phyloP scores from a whole-genome alignment of 2,113 vertebrate genomes.

The Aegotheles bennettii region DNA sequence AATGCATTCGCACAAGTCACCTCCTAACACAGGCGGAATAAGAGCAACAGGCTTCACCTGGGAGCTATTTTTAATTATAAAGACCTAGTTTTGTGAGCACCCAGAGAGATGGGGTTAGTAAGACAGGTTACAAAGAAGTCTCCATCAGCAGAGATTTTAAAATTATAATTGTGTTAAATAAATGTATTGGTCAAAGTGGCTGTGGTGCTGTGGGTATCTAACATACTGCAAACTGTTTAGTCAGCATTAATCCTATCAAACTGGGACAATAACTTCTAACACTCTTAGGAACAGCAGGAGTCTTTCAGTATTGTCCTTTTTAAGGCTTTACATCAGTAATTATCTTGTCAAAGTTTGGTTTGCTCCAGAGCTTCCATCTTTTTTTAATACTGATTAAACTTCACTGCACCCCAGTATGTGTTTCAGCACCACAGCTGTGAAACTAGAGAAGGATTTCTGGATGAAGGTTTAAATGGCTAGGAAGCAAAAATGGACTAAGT shows the following conservation, averaged over 20 bases:
- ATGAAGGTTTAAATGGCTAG: slow-evolving; percentile 55
- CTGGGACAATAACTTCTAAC: not conserved
- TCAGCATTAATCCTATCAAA: not conserved
- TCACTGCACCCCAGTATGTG: not conserved
- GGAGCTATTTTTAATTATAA: not conserved
- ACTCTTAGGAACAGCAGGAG: not conserved
- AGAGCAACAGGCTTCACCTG: rapidly evolving
- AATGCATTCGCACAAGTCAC: not conserved
- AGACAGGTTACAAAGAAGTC: not conserved
- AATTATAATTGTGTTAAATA: not conserved
- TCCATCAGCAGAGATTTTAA: not conserved
- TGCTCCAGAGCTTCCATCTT: not conserved
- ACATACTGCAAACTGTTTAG: not conserved
- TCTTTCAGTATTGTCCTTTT: not conserved
- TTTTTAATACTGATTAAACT: not conserved
- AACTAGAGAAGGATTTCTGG: slow-evolving; percentile 60
- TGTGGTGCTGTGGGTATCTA: not conserved
- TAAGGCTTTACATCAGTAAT: not conserved
- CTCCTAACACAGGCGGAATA: not conserved
- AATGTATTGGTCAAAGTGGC: not conserved
- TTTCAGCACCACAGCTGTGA: slow-evolving; percentile 50
- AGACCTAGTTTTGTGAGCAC: not conserved
- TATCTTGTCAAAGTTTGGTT: not conserved
- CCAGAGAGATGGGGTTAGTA: not conserved
- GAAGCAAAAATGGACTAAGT: slow-evolving; percentile 49